A percentile compares a stretch with the other conserved stretches of the same genome.
Conservation (phyloP, 2,888 invertebrate species). For the Drosophila koepferae region DNA sequence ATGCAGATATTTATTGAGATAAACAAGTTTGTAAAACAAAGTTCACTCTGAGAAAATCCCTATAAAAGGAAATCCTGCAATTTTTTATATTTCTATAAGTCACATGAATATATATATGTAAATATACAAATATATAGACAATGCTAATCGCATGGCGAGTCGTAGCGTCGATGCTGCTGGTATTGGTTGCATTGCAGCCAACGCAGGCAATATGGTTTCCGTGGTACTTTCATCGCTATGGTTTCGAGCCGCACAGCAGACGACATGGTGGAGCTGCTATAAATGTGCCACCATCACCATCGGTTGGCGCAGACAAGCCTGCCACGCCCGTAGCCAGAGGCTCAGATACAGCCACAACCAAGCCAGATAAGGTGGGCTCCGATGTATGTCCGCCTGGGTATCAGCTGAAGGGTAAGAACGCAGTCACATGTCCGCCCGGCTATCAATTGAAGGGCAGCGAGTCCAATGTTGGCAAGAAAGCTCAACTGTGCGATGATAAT, state of each 20-base stretch:
- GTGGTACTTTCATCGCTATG: constrained; percentile 69
- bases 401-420: constrained; percentile 20
- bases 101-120: neutral
- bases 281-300: neutral
- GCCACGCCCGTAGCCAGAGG: neutral
- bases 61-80: neutral
- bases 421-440: constrained; percentile 51
- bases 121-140: neutral
- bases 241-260: constrained; percentile 39
- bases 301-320: neutral
- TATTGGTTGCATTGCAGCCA: constrained; percentile 34
- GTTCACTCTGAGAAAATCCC: constrained; percentile 25
- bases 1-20: neutral
- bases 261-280: constrained; percentile 20
- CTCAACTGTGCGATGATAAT: constrained; percentile 83
- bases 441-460: constrained; percentile 26
- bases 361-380: neutral
- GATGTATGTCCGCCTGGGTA: constrained; percentile 47
- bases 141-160: constrained; percentile 29
- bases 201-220: constrained; percentile 67
- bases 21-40: neutral
- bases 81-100: neutral
- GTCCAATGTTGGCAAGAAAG: too few species aligned
- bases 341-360: neutral
- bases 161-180: constrained; percentile 6